Base-by-base conservation (phyloP, 2,888 invertebrate genomes). In the Rotaria magnacalcarata region DNA sequence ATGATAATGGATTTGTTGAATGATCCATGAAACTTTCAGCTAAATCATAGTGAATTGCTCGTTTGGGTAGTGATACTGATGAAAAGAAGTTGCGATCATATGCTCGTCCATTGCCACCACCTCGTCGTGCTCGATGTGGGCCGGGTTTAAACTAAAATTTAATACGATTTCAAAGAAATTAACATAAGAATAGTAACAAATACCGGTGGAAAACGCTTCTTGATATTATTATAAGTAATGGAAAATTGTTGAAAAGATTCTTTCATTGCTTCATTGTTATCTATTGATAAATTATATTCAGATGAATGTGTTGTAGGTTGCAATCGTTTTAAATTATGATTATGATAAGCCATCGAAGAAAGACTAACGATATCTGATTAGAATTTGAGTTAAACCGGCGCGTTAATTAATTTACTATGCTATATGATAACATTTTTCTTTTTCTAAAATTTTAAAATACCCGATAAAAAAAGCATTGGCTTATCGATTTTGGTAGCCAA, bases 1-100 rank as follows among this genome's bases (percentile, higher is more conserved):
- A 47, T n/a, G 47, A 80, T 80, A 80, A 47, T 80, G 80, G 80
- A 80, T 80, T 80, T 24, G 80, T 80, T 43, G 80, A 80, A 80
- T 80, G 80, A 80, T 80, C 80, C 10, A 80, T 24, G 34, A 80
- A 80, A 47, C 47, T 80, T 80, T 80, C 80, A n/a, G 80, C 80
- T 80, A 80, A 47, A 47, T 21, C 43, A 80, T 80, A 80, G 47
- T 47, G 47, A 16, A 80, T 67, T 34, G 67, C 34, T 67, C 67
- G 67, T 41, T 41, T 67, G 14, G 67, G 67, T 67, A 67, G 19
- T 41, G 19, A 67, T 41, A 34, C 6, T 67, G 67, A 67, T 27
- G 67, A 34, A 19, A 7, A 14, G 1, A 34, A 34, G 34, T 19
- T 16, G 19, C 67, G 34, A 67, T 41, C 5, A 34, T 19, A 19